A percentile compares a stretch with the other conserved stretches of the same genome.
Conservation (phyloP, 1,140 invertebrate genomes). For the Drosophila sucinea region DNA sequence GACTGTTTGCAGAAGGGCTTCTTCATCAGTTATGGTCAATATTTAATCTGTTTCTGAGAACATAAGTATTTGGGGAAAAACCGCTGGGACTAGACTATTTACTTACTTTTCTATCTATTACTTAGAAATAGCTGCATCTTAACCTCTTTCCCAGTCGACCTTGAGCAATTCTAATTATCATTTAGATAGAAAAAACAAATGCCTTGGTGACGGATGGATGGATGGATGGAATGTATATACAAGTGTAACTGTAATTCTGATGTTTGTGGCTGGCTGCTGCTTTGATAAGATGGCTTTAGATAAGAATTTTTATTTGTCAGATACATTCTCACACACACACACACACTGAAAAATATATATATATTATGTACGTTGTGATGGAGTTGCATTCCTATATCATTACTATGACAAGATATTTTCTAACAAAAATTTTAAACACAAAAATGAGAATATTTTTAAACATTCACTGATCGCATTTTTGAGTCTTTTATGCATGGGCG, state of each 20-base stretch:
- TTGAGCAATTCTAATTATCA: constrained; percentile 6
- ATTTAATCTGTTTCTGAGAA: no score
- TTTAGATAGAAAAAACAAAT: background rate
- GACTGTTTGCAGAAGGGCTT: no score
- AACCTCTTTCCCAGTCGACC: background rate
- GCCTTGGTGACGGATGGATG: background rate
- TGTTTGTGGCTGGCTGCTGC: constrained; percentile 9
- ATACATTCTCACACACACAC: background rate
- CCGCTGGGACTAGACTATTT: background rate
- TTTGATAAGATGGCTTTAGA: constrained; percentile 22
- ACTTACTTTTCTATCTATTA: background rate
- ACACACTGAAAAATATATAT: background rate
- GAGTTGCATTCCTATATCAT: constrained; percentile 9
- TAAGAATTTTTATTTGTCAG: constrained; percentile 3
- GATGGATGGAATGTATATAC: background rate
- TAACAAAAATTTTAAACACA: background rate
- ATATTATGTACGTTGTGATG: background rate
- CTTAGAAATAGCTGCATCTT: background rate
- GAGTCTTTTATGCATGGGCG: background rate
- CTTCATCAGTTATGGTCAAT: no score
- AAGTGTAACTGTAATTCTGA: constrained; percentile 14
- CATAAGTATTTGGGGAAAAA: background rate
- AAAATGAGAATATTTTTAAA: constrained; percentile 1
- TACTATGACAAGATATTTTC: constrained; percentile 5
- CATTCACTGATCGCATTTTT: background rate